Base-by-base conservation (phyloP, 2,797 vertebrate species). In the Dipus sagitta region DNA sequence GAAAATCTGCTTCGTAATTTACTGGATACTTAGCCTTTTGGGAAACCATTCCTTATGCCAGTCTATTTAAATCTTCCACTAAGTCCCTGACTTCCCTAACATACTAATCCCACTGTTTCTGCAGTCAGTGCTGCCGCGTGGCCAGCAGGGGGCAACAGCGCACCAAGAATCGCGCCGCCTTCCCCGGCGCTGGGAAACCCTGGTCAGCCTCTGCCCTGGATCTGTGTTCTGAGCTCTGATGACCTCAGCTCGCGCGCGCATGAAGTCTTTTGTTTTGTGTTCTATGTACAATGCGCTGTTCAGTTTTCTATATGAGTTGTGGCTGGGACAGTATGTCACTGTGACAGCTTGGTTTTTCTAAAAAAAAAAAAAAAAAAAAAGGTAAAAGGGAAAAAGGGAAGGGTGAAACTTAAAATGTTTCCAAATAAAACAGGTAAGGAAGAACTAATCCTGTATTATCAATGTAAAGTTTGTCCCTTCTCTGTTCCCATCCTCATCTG, bases 191-290 rank as follows among this genome's bases (percentile, higher is more conserved):
- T 14, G 10, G 12, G 79, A 75, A 94, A 92, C 64, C 1, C 58
- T 79, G 54, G 9, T 30, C 71, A 54, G 93, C 80, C 58, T 70
- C 88, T 30, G 78, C 34, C 0, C n/a, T 9, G 58, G 72, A 65
- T 68, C 87, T 90, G 52, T 80, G 52, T 38, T 28, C 17, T 8
- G 24, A n/a, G 3, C 1, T 47, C 5, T 1, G 38, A 94, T 97
- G 96, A 97, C 79, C 96, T 97, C 96, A 97, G 96, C 96, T 70
- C 93, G 54, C 80, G 67, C 93, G 54, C 80, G 0, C 54, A 94
- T 95, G 93, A 92, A 94, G 87, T 79, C 96, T 91, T 97, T 95
- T 96, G 95, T 96, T 95, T 95, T 95, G 91, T 97, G 93, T 97
- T 90, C 95, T 84, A 83, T 88, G 96, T 84, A 96, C 95, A 97